Conservation (phyloP, 2,888 invertebrate genomes). For the Drosophila algonquin region DNA sequence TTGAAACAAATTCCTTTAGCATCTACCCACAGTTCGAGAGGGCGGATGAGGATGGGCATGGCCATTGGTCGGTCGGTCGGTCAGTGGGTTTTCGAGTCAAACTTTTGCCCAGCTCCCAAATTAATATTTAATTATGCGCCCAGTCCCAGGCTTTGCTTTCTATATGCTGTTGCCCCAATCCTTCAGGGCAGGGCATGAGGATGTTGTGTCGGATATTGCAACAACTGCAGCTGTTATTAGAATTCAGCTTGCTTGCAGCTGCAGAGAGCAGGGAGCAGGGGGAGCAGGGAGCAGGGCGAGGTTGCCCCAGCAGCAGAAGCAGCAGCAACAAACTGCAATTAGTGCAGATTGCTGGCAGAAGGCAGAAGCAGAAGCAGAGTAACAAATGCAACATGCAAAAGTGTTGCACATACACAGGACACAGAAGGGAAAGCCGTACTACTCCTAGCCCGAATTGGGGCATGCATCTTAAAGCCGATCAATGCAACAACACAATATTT, state of each 20-base stretch:
- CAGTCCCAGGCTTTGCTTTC: neutral
- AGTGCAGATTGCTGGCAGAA: slow-evolving; percentile 38
- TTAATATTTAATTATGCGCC: slow-evolving; percentile 68
- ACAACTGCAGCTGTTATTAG: slow-evolving; percentile 57
- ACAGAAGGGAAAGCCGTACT: neutral
- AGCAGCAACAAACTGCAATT: slow-evolving; percentile 57
- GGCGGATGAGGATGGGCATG: neutral
- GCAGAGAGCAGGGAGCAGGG: neutral
- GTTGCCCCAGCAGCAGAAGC: neutral
- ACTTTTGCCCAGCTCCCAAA: slow-evolving; percentile 38
- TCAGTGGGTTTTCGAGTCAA: neutral
- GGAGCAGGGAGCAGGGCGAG: neutral
- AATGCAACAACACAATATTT: neutral
- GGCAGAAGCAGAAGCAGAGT: slow-evolving; percentile 18
- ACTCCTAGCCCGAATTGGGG: neutral
- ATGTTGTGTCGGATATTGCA: slow-evolving; percentile 59
- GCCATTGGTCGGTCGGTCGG: slow-evolving; percentile 18
- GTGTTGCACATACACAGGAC: slow-evolving; percentile 16
- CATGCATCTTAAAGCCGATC: slow-evolving; percentile 1
- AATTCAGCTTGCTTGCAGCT: slow-evolving; percentile 11
- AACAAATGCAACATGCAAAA: slow-evolving; percentile 43
- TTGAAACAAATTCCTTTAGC: slow-evolving; percentile 77
- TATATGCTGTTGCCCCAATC: neutral
- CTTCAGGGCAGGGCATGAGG: neutral
- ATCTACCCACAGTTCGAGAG: slow-evolving; percentile 47